phyloP scores from a whole-genome alignment of 2,888 invertebrate species.

The Erebia aethiops region DNA sequence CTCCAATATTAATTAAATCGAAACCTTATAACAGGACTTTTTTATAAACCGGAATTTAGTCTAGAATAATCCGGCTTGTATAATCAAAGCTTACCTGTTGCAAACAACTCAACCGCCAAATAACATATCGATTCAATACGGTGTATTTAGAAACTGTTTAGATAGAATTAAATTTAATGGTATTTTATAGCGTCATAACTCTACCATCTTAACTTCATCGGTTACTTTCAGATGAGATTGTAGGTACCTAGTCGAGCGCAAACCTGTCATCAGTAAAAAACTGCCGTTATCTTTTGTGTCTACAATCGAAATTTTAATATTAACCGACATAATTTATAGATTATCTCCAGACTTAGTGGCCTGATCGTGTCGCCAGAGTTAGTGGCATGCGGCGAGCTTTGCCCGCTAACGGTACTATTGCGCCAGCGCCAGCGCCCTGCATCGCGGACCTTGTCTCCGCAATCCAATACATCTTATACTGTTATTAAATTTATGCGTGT shows the following conservation, averaged over 20 bases:
- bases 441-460: constrained; percentile 69
- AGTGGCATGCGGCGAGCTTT: constrained; percentile 49
- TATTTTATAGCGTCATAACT: background rate
- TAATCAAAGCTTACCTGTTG: background rate
- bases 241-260: background rate
- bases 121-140: background rate
- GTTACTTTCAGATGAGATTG: background rate
- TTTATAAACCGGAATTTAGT: background rate
- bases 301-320: constrained; percentile 34
- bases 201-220: background rate
- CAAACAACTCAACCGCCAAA: constrained; percentile 3
- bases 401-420: constrained; percentile 67
- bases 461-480: constrained; percentile 78
- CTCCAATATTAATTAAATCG: background rate
- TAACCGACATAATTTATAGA: constrained; percentile 58
- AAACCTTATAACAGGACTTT: constrained; percentile 7
- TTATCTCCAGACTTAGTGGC: constrained; percentile 66
- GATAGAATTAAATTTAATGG: constrained; percentile 1
- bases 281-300: constrained; percentile 22
- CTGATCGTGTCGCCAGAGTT: constrained; percentile 54
- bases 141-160: background rate
- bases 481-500: constrained; percentile 76
- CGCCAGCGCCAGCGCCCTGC: constrained; percentile 65
- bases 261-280: constrained; percentile 16
- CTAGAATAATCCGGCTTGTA: background rate